Evolutionary conservation across 2,797 vertebrate species (phyloP).

Genomic region (Anguilla pacifica): DNA sequence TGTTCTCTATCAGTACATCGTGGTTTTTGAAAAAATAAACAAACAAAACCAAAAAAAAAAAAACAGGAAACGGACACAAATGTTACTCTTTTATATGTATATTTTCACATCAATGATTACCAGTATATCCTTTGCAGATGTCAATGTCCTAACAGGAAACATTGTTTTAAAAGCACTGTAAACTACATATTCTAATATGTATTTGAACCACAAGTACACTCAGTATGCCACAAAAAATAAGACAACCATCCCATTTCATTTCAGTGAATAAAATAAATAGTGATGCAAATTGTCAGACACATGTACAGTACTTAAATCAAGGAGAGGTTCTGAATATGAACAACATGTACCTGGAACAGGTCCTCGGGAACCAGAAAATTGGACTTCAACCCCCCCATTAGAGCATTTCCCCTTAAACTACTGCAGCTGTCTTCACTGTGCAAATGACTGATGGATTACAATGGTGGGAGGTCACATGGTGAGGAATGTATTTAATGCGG

Average conservation of each 20-base stretch:
- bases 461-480: neutral
- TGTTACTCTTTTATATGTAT: neutral
- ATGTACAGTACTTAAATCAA: neutral
- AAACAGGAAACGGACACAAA: slow-evolving; percentile 28
- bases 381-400: neutral
- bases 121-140: slow-evolving; percentile 3
- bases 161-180: neutral
- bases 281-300: neutral
- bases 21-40: slow-evolving; percentile 14
- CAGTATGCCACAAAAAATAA: neutral
- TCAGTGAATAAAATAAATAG: slow-evolving; percentile 1
- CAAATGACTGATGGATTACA: neutral
- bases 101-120: slow-evolving; percentile 20
- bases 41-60: neutral
- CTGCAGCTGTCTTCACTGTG: neutral
- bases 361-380: neutral
- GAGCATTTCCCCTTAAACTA: neutral
- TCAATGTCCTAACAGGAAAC: neutral
- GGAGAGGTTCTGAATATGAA: neutral
- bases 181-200: neutral
- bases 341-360: neutral
- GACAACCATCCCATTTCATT: neutral
- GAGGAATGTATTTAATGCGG: neutral
- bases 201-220: slow-evolving; percentile 15
- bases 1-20: neutral